phyloP scores from a whole-genome alignment of 2,888 invertebrate genomes.

The Chloromyia formosa region DNA sequence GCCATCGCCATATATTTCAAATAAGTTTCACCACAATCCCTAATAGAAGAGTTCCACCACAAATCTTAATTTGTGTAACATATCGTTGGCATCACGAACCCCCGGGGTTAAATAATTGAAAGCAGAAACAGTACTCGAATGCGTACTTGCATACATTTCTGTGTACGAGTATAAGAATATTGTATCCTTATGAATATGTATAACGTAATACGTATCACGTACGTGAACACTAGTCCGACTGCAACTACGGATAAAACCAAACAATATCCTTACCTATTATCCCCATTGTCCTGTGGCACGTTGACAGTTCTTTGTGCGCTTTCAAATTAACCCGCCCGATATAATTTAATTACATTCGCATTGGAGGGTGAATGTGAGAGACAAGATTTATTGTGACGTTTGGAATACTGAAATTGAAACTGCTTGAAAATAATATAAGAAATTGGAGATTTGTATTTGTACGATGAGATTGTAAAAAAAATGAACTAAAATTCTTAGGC shows the following conservation, averaged over 20 bases:
- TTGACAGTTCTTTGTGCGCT: slow-evolving; percentile 9
- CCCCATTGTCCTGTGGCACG: slow-evolving; percentile 26
- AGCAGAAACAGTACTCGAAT: background rate
- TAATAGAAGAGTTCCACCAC: background rate
- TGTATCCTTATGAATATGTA: too few relatives aligned
- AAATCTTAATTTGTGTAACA: slow-evolving; percentile 38
- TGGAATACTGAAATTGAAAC: background rate
- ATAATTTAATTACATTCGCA: slow-evolving; percentile 36
- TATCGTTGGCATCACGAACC: slow-evolving; percentile 36
- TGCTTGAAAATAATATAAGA: too few relatives aligned
- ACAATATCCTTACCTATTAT: background rate
- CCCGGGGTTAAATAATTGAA: slow-evolving; percentile 34
- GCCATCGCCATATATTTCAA: background rate
- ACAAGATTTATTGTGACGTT: slow-evolving; percentile 29
- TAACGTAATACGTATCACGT: too few relatives aligned
- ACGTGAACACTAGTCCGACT: too few relatives aligned
- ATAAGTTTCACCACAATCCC: background rate
- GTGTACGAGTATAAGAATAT: too few relatives aligned
- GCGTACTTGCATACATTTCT: too few relatives aligned
- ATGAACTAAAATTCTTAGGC: too few relatives aligned
- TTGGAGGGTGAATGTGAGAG: slow-evolving; percentile 24
- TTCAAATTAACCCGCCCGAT: slow-evolving; percentile 23
- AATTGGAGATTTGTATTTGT: too few relatives aligned
- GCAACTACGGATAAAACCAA: too few relatives aligned
- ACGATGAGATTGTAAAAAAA: too few relatives aligned